These are phyloP conservation scores for Acanthopagrus latus DNA, from an alignment of 2,797 vertebrate species.

Conservation along the genomic window DNA sequence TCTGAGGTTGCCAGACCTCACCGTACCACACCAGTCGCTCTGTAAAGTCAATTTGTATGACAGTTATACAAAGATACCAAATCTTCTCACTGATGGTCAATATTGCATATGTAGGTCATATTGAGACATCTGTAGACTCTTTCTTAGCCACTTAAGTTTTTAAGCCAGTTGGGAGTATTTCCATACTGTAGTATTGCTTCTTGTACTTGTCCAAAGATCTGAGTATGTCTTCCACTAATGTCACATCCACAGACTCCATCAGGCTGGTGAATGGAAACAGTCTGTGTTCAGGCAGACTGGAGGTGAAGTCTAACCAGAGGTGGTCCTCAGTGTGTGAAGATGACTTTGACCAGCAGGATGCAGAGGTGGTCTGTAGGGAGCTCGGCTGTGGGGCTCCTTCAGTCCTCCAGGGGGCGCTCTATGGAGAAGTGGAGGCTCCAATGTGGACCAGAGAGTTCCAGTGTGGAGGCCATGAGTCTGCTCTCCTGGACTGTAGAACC, in stretches of 20 bases:
- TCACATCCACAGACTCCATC: conserved; percentile 3
- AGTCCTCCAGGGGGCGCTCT: neutral
- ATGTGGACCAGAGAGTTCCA: neutral
- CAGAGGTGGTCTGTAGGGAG: conserved; percentile 28
- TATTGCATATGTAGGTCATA: no score
- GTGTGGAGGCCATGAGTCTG: conserved; percentile 23
- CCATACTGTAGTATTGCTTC: neutral
- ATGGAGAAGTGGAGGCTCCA: neutral
- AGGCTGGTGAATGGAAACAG: conserved; percentile 17
- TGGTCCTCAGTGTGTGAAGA: conserved; percentile 32
- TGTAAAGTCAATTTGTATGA: no score
- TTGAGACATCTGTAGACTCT: no score
- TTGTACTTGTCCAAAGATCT: neutral
- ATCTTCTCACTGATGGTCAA: no score
- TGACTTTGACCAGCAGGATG: conserved; percentile 16
- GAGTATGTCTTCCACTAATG: neutral
- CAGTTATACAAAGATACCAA: no score
- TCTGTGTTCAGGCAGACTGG: conserved; percentile 43
- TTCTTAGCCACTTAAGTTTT: no score
- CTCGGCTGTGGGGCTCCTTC: conserved; percentile 22
- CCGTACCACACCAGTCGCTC: no score
- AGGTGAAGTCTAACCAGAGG: neutral
- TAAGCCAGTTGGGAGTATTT: neutral
- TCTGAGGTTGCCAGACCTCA: no score
- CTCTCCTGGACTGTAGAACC: conserved; percentile 23